Percentiles rank a stretch among this genome's conserved stretches.
Evolutionary conservation across 2,113 vertebrate genomes (phyloP).

Genomic region (Mormyrus iriodes): DNA sequence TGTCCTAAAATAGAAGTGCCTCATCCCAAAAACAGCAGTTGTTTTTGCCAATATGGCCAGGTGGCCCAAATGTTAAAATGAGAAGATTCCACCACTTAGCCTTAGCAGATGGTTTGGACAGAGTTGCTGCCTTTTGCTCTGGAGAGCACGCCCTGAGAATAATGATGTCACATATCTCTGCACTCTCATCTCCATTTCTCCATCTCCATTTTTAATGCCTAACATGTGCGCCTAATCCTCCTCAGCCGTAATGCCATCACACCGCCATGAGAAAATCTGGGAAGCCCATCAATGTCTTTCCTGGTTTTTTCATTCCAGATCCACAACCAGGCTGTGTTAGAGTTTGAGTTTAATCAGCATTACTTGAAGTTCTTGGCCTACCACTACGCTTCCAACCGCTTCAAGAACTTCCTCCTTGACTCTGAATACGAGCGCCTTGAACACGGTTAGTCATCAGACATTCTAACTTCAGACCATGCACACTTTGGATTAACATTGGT

Average conservation of each 20-base stretch:
- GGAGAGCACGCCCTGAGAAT: constrained; percentile 1
- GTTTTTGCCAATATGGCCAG: constrained; percentile 91
- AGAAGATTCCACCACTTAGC: constrained; percentile 19
- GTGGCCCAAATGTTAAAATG: constrained; percentile 69
- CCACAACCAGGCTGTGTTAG: constrained; percentile 85
- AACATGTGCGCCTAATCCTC: background rate
- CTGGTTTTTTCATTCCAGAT: constrained; percentile 63
- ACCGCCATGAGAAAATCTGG: background rate
- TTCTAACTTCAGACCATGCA: constrained; percentile 17
- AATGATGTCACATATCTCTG: constrained; percentile 50
- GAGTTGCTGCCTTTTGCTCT: constrained; percentile 37
- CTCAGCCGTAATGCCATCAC: background rate
- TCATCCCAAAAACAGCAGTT: constrained; percentile 86
- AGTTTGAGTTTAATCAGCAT: constrained; percentile 98
- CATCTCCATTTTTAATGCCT: constrained; percentile 41
- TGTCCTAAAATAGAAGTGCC: constrained; percentile 82
- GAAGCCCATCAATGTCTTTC: constrained; percentile 20
- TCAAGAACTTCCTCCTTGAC: constrained; percentile 97
- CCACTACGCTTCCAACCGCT: constrained; percentile 93
- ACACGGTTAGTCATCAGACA: constrained; percentile 72
- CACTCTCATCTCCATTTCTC: constrained; percentile 31
- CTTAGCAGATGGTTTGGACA: constrained; percentile 33
- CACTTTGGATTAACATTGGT: background rate
- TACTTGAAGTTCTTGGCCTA: constrained; percentile 97
- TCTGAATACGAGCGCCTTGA: constrained; percentile 96